A percentile compares a stretch with the other conserved stretches of the same genome.
These are phyloP conservation scores for Macrosiphum euphorbiae DNA, from an alignment of 2,888 invertebrate species.

Conservation along the genomic window DNA sequence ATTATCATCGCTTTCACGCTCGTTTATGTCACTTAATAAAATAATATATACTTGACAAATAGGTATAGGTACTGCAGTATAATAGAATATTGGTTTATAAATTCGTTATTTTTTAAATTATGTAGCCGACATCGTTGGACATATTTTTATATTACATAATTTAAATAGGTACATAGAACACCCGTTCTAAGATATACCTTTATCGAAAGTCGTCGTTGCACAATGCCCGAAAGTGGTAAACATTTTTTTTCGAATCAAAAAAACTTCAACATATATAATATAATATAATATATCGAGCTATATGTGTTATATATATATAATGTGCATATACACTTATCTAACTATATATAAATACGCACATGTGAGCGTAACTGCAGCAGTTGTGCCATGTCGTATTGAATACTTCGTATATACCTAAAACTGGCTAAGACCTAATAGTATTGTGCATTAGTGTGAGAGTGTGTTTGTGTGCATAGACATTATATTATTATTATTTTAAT, in stretches of 20 bases:
- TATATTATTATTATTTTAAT: slow-evolving; percentile 27
- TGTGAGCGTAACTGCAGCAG: neutral
- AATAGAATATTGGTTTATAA: neutral
- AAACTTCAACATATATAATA: neutral
- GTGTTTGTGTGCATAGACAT: neutral
- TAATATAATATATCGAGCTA: neutral
- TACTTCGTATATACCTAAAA: neutral
- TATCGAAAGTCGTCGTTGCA: neutral
- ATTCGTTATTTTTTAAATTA: neutral
- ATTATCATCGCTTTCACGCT: neutral
- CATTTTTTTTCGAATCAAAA: neutral
- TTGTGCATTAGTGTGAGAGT: neutral
- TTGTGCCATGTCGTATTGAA: neutral
- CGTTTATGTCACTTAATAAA: neutral
- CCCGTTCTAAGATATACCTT: neutral
- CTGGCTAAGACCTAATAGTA: neutral
- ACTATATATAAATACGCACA: neutral
- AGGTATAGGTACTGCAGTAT: neutral
- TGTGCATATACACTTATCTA: neutral
- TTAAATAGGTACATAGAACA: neutral
- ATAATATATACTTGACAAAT: neutral
- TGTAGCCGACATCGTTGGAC: neutral
- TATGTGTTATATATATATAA: neutral
- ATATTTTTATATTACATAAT: neutral
- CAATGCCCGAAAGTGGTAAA: neutral